A percentile compares a stretch with the other conserved stretches of the same genome.
Evolutionary conservation across 2,888 invertebrate species (phyloP).

Genomic region (Folsomia candida): DNA sequence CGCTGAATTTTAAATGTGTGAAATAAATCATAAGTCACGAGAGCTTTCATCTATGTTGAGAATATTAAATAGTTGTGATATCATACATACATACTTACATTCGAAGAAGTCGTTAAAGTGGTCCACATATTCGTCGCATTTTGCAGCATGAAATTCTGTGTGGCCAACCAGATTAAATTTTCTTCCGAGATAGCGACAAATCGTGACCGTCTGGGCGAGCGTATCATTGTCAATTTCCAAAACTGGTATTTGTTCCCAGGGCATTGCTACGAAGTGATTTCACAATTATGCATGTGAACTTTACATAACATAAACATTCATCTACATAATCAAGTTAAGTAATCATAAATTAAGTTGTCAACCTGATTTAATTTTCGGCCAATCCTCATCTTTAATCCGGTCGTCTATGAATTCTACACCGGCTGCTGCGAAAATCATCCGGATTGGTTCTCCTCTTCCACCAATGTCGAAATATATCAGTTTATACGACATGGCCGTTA

Average conservation of each 20-base stretch:
- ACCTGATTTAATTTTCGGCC: constrained; percentile 35
- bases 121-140: constrained; percentile 39
- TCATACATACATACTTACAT: constrained; percentile 15
- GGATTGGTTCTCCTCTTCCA: constrained; percentile 27
- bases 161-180: constrained; percentile 44
- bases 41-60: no score
- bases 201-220: constrained; percentile 49
- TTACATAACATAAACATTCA: no score
- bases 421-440: constrained; percentile 29
- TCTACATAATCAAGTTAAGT: no score
- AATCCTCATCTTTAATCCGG: constrained; percentile 24
- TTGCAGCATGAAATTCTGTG: constrained; percentile 43
- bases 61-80: no score
- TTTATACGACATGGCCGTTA: constrained; percentile 18
- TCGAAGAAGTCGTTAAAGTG: constrained; percentile 23
- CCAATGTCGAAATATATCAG: constrained; percentile 24
- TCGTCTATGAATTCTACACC: constrained; percentile 35
- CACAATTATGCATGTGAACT: no score
- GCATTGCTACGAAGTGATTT: not conserved
- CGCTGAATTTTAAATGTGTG: no score
- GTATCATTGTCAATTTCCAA: constrained; percentile 47
- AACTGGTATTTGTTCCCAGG: constrained; percentile 48
- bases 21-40: no score
- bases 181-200: constrained; percentile 50
- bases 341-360: no score